Evolutionary conservation across 1,140 invertebrate genomes (phyloP), one percentile per base, ranked within the genome.

Genomic region (Diabrotica virgifera): DNA sequence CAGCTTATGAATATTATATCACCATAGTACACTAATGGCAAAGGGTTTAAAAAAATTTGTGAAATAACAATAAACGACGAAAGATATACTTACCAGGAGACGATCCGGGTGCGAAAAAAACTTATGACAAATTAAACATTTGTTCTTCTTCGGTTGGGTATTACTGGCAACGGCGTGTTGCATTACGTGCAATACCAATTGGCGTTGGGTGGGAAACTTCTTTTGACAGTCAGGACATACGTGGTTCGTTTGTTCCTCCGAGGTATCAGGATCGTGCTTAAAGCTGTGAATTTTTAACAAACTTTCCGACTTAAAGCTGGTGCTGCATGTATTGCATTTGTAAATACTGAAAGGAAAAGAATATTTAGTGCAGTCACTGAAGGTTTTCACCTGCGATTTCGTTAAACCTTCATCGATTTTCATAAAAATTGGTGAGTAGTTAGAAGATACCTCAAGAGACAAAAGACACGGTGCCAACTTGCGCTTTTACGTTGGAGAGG

Each of bases 81-180:
- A 24, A 24, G 24, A 24, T 24, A 24, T 24, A 24, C 24, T 24
- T 72, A 80, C 78, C 70, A 75, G 77, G 0, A 90, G 77, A 59
- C 88, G 78, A 58, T 89, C 86, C 70, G 85, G 81, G 11, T 83
- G 83, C 3, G 85, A 81, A 79, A 90, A 91, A 37, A 84, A 77
- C 76, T 89, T 90, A 72, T 87, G 86, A 75, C 89, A 90, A 67
- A 85, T 75, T 5, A 80, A 78, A 76, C 86, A 89, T 75, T 89
- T 73, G 13, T 72, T 65, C 5, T 52, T 64, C 14, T 74, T 66
- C 6, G 67, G 63, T 40, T 72, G 70, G 4, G 40, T 8, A 4
- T 3, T 6, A n/a, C 8, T 46, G 11, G 54, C 50, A 11, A 64
- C 46, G 8, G 69, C 64, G 36, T 74, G 73, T 6, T 40, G 61